Conservation (phyloP, 2,113 vertebrate genomes). For the Lipophrys pholis region DNA sequence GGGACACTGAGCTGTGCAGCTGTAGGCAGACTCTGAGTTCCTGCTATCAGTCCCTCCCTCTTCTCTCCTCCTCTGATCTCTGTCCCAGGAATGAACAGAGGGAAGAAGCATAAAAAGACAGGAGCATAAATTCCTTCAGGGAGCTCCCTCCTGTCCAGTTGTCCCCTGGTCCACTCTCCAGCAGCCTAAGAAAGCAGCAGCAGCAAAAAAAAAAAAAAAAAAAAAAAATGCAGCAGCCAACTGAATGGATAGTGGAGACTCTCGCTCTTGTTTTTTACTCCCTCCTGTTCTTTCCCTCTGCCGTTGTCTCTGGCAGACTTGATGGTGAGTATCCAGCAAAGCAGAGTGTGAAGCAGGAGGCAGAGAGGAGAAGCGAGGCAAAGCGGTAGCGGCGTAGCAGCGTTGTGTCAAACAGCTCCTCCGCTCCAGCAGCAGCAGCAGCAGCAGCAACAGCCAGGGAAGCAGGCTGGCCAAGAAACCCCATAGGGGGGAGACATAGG, state of each 20-base stretch:
- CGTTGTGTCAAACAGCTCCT: conserved; percentile 46
- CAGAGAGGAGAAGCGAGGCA: conserved; percentile 38
- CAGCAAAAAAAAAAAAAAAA: conserved; percentile 41
- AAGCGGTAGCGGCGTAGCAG: conserved; percentile 43
- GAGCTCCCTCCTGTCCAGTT: conserved; percentile 41
- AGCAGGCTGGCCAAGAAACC: conserved; percentile 57
- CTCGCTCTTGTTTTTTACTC: conserved; percentile 29
- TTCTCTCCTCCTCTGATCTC: conserved; percentile 66
- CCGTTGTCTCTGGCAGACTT: conserved; percentile 38
- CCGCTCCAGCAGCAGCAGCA: conserved; percentile 48
- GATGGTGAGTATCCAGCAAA: conserved; percentile 49
- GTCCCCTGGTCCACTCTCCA: conserved; percentile 26
- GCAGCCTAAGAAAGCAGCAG: conserved; percentile 18
- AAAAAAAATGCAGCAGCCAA: conserved; percentile 60
- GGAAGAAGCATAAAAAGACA: conserved; percentile 37
- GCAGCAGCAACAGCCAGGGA: conserved; percentile 47
- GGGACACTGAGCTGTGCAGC: conserved; percentile 64
- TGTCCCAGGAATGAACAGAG: conserved; percentile 72
- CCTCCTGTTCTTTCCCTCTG: conserved; percentile 24
- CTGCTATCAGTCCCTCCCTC: conserved; percentile 66
- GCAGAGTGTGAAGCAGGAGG: conserved; percentile 44
- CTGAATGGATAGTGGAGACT: conserved; percentile 22
- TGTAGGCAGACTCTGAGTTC: conserved; percentile 60
- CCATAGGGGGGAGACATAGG: conserved; percentile 47
- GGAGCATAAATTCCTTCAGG: conserved; percentile 56